Percentiles rank a stretch among this genome's conserved stretches.
phyloP scores from a whole-genome alignment of 2,797 vertebrate genomes.

The Clarias laeviceps region DNA sequence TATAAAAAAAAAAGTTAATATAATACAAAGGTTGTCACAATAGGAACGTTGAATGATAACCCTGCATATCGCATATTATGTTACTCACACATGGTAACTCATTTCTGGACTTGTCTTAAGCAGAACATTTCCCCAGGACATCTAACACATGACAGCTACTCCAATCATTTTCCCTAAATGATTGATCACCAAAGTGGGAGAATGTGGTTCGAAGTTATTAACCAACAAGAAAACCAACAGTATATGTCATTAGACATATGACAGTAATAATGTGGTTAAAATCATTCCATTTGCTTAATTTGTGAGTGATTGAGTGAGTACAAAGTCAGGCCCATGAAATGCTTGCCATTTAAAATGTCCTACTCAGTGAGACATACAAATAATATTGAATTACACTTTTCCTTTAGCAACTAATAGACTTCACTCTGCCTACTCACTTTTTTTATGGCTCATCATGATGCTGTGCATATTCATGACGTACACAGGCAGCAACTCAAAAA shows the following conservation, averaged over 20 bases:
- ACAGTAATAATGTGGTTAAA: not conserved
- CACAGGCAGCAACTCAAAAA: conserved; percentile 26
- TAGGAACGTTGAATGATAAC: not conserved
- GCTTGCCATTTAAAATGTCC: conserved; percentile 1
- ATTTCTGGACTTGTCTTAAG: not conserved
- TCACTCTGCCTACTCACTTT: conserved; percentile 22
- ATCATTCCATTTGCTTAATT: not conserved
- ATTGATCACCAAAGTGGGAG: conserved; percentile 12
- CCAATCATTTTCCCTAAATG: not conserved
- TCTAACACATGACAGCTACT: not conserved
- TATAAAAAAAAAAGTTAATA: not conserved
- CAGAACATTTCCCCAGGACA: not conserved
- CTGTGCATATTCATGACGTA: conserved; percentile 47
- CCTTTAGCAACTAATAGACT: conserved; percentile 28
- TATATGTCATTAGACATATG: not conserved
- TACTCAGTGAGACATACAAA: conserved; percentile 3
- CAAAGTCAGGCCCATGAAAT: not conserved
- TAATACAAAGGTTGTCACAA: not conserved
- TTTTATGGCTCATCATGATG: conserved; percentile 37
- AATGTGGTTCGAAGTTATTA: conserved; percentile 18
- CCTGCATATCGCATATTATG: not conserved
- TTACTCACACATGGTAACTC: too few species aligned
- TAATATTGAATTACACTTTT: conserved; percentile 3
- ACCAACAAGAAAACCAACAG: not conserved
- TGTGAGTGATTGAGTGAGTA: not conserved